A percentile compares a stretch with the other conserved stretches of the same genome.
These are phyloP conservation scores for Muscina levida DNA, from an alignment of 2,888 invertebrate genomes.

Conservation along the genomic window DNA sequence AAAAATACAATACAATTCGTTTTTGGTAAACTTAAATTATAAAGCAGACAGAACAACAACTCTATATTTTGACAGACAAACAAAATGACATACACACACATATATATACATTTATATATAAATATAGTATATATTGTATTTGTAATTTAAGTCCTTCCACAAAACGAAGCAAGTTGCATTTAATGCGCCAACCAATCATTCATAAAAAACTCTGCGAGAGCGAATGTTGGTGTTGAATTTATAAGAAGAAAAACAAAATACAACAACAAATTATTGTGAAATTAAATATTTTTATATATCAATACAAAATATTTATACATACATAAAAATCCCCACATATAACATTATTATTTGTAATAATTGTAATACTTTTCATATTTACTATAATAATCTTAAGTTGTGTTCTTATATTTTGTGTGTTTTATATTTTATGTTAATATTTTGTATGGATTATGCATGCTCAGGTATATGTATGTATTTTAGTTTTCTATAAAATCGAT, in stretches of 20 bases:
- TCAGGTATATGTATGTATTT: slow-evolving; percentile 61
- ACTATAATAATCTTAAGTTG: slow-evolving; percentile 15
- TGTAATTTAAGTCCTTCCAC: slow-evolving; percentile 73
- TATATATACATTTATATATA: slow-evolving; percentile 9
- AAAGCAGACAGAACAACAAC: slow-evolving; percentile 16
- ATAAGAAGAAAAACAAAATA: slow-evolving; percentile 53
- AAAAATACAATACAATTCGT: slow-evolving; percentile 9
- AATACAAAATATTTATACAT: slow-evolving; percentile 50
- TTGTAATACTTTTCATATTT: slow-evolving; percentile 19
- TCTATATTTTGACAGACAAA: slow-evolving; percentile 52
- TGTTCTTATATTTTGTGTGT: slow-evolving; percentile 16
- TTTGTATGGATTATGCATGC: slow-evolving; percentile 55
- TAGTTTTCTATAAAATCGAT: slow-evolving; percentile 31
- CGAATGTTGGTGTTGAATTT: slow-evolving; percentile 66
- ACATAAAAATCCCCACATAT: slow-evolving; percentile 1
- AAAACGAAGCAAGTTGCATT: slow-evolving; percentile 75
- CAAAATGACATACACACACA: slow-evolving; percentile 3
- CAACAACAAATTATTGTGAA: slow-evolving; percentile 22
- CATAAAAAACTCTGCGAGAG: slow-evolving; percentile 69
- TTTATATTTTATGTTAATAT: not conserved
- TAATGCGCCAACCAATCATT: slow-evolving; percentile 73
- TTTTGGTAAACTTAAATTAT: slow-evolving; percentile 28
- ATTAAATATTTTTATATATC: slow-evolving; percentile 53
- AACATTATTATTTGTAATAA: slow-evolving; percentile 14
- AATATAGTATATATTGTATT: slow-evolving; percentile 37